Percentiles rank a stretch among this genome's conserved stretches.
These are phyloP conservation scores for Haliaeetus vocifer DNA, from an alignment of 2,797 vertebrate species.

Conservation along the genomic window DNA sequence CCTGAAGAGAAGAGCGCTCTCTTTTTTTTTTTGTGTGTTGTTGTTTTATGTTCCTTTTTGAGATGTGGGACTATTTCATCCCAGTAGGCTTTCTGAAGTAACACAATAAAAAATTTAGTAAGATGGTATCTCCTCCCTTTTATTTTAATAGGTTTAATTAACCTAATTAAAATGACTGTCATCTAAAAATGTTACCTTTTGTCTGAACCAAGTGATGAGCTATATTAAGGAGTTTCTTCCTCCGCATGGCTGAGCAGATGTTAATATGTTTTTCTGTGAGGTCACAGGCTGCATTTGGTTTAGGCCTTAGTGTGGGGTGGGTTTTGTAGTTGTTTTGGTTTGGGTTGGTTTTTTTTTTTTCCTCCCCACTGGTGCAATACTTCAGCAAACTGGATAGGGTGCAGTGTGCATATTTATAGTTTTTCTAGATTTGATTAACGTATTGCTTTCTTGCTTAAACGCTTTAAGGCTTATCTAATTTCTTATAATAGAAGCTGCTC, in stretches of 20 bases:
- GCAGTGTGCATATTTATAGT: not conserved
- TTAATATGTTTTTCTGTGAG: not conserved
- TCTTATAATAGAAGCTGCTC: not conserved
- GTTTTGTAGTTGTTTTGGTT: not conserved
- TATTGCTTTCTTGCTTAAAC: not conserved
- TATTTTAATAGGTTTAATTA: constrained; percentile 26
- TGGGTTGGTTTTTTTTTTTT: not conserved
- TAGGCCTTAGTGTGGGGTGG: not conserved
- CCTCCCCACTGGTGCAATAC: not conserved
- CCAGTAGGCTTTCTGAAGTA: not conserved
- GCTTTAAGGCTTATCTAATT: not conserved
- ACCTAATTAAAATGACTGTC: not conserved
- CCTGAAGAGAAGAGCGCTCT: not conserved
- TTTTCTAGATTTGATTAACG: not conserved
- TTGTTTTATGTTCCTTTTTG: not conserved
- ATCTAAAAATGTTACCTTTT: constrained; percentile 8
- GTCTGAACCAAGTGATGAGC: not conserved
- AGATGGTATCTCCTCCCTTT: not conserved
- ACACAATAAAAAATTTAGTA: not conserved
- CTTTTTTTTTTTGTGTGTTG: no score
- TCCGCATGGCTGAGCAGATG: not conserved
- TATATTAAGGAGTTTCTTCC: not conserved
- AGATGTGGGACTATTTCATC: not conserved
- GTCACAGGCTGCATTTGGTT: not conserved
- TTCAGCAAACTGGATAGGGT: not conserved